Base-by-base conservation (phyloP, 2,113 vertebrate species). In the Myiagra hebetior region DNA sequence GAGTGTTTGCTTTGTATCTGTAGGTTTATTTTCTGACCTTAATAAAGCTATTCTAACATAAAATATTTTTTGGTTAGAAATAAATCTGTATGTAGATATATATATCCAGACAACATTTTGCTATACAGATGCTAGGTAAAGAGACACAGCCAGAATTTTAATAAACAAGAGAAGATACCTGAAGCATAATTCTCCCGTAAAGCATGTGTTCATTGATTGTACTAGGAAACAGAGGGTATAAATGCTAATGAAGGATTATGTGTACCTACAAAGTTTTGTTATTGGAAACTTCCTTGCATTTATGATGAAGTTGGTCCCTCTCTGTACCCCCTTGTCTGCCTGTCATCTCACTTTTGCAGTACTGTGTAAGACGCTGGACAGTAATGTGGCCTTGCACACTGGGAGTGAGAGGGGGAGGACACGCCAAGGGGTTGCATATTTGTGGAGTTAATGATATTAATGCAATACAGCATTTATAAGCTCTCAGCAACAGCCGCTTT, bases 221-320 rank as follows among this genome's bases (percentile, higher is more conserved):
- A 8, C 72, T 68, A 67, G 78, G 90, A 90, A 93, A 63, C 46
- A 75, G 82, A 90, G 67, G 44, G 33, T 67, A 74, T 59, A 84
- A 92, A 95, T 94, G 79, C 55, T 91, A 85, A 90, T 83, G 78
- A 80, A 90, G 82, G 94, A 94, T 95, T 94, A 87, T 91, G 70
- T 93, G 62, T 85, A 91, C 87, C 67, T 76, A 55, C 50, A 11
- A 77, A 93, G 23, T 83, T 89, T 94, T 89, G n/a, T 87, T 82
- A 46, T 6, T 76, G 44, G 82, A 84, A 89, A 37, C 78, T 67
- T 19, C 47, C 63, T 69, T 90, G 63, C 56, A 80, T 90, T 83
- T 18, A 3, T 70, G 35, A 80, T 93, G 50, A 79, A 50, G 31
- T 50, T 75, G 41, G 27, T 60, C 35, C 46, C 55, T 88, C 46